Evolutionary conservation across 2,888 invertebrate genomes (phyloP), one percentile per base, ranked within the genome.

Genomic region (Sphecodes monilicornis): DNA sequence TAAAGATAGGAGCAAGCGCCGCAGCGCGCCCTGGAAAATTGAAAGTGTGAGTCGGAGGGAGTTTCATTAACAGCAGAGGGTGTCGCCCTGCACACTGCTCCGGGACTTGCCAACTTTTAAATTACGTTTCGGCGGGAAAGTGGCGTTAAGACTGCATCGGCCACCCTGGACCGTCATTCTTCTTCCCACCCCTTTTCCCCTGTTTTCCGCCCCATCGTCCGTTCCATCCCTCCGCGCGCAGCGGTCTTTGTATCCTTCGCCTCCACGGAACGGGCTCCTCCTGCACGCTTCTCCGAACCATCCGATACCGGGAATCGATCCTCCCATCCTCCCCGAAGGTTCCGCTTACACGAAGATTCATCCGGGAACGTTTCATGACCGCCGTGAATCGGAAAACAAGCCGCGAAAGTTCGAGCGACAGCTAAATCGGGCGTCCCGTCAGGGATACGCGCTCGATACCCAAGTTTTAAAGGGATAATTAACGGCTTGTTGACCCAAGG

Each of bases 41-140:
- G 93, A 93, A 93, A 93, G 92, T 92, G 91, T 89, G 89, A 91
- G 89, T 91, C 89, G 87, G 86, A 86, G 86, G 89, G 92, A 93
- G 93, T 94, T 94, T 94, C 93, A 93, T 93, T 93, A 93, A 93
- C 92, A 90, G 90, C 90, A 82, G 89, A 91, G 91, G 89, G 89
- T 91, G 92, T 91, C 90, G 87, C 86, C 84, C 76, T 84, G 82
- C 85, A 82, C 82, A 54, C 43, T 82, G 76, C 86, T 76, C 79
- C 36, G 80, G 83, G 90, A 90, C 90, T 91, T 91, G 92, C 92
- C 91, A 94, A 94, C 93, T 94, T 94, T 94, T 93, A 94, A 93
- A 94, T 94, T 93, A 93, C 94, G 91, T 94, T 93, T 91, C 89
- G 92, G 89, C 90, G 91, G 90, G 89, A 93, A 91, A 92, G 88